Base-by-base conservation (phyloP, 2,888 invertebrate genomes). In the Bombyx huttoni region DNA sequence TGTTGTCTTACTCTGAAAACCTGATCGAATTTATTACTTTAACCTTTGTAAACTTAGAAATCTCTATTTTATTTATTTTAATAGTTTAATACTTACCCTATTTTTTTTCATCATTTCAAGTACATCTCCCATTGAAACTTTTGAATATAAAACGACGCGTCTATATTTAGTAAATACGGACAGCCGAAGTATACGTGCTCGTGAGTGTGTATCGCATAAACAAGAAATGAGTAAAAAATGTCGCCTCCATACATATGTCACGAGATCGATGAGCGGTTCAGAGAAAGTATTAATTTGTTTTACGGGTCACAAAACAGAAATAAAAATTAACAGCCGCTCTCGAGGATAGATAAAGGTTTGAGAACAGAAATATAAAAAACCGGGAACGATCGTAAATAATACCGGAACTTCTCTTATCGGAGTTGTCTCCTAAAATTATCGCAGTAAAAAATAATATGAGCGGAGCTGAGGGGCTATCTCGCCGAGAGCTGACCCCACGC, bases 311-410 rank as follows among this genome's bases (percentile, higher is more conserved):
- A 67, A 72, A 72, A 72, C 56, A 57, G 61, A 60, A 63, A 67
- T 68, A 64, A 68, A 72, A 61, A 52, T 52, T 35, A 53, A 56
- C 57, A 53, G 59, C 56, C 56, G 54, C 58, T 52, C 59, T 60
- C 65, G 78, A 69, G 62, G 80, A 81, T 61, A 70, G 81, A 82
- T 68, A 76, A 74, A 67, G 81, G 80, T 80, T 65, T 64, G 67
- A 72, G 75, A 67, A 71, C 63, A 54, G 58, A 52, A 54, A 52
- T 50, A 51, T 47, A 54, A 62, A 64, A 69, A 67, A 66, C 55
- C 52, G 48, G 56, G 51, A 52, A 24, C 53, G 60, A 58, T 65
- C 70, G 58, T 70, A 70, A 68, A 69, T 70, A 70, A 62, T 64
- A 59, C 61, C 67, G 69, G 65, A 71, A 68, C 70, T 62, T 54